Base-by-base conservation (phyloP, 2,113 vertebrate genomes). In the Tetrao urogallus region DNA sequence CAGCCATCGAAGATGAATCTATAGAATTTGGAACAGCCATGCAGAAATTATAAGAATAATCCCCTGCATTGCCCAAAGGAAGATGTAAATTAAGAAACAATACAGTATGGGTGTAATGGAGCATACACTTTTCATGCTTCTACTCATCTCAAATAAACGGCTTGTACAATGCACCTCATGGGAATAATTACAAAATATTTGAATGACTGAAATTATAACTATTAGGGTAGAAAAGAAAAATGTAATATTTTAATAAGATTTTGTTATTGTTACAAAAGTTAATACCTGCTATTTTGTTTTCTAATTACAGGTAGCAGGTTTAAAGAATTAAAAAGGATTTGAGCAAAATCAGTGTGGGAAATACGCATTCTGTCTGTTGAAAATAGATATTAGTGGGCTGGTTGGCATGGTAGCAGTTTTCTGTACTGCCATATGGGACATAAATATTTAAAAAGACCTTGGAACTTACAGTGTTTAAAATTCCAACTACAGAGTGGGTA, bases 21-120 rank as follows among this genome's bases (percentile, higher is more conserved):
- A 96, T 52, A 92, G 71, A 94, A 94, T 95, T 94, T 94, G 66
- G 92, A 98, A 88, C 50, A 94, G 56, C n/a, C 81, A 30, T 95
- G 92, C 60, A 97, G 92, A 97, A 95, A 94, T 88, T 97, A 82
- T 82, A 75, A 86, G 86, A 97, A 95, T 95, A 95, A 97, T 97
- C 76, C 67, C 65, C 88, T 94, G 57, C 40, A 71, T 94, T 82
- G 94, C 97, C 95, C 81, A 95, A 94, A 97, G 97, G 93, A 97
- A 97, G 91, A 95, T 88, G 89, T 97, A 98, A 98, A 97, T 98
- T 97, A 97, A 97, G 93, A 94, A 97, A 90, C 89, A 97, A 96
- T 97, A 95, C 77, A 93, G 90, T 96, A 70, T 58, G 92, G 93
- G 84, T 95, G 84, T 96, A 97, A 98, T 97, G 96, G 96, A 97